These are phyloP conservation scores for Ctenoplectra terminalis DNA, from an alignment of 1,140 invertebrate genomes.

Conservation along the genomic window DNA sequence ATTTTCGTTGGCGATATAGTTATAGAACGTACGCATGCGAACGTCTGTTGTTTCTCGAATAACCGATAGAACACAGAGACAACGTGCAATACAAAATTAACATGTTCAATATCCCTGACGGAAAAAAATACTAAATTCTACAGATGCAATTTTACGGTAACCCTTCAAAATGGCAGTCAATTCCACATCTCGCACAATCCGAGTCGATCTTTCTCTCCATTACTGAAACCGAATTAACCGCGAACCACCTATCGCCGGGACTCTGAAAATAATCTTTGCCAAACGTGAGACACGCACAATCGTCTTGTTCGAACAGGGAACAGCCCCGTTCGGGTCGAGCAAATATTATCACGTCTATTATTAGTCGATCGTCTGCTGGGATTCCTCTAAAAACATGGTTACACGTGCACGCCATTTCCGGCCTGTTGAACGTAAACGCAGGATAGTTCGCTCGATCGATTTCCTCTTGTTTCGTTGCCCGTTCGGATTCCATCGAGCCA, in stretches of 20 bases:
- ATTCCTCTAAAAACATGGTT: conserved; percentile 50
- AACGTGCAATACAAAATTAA: background rate
- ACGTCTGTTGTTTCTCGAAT: too few species aligned
- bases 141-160: too few species aligned
- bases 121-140: too few species aligned
- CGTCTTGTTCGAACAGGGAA: background rate
- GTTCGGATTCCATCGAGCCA: background rate
- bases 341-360: conserved; percentile 56
- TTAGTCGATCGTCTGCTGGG: conserved; percentile 36
- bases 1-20: too few species aligned
- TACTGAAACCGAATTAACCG: background rate
- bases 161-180: too few species aligned
- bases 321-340: conserved; percentile 7
- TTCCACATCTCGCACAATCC: background rate
- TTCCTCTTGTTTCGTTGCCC: background rate
- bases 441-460: background rate
- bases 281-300: background rate
- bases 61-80: too few species aligned
- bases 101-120: background rate
- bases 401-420: conserved; percentile 52
- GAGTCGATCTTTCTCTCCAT: background rate
- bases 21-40: too few species aligned
- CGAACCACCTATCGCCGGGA: background rate
- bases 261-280: conserved; percentile 32
- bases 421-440: conserved; percentile 26